A percentile compares a stretch with the other conserved stretches of the same genome.
These are phyloP conservation scores for Neodiprion lecontei DNA, from an alignment of 1,140 invertebrate genomes.

Conservation along the genomic window DNA sequence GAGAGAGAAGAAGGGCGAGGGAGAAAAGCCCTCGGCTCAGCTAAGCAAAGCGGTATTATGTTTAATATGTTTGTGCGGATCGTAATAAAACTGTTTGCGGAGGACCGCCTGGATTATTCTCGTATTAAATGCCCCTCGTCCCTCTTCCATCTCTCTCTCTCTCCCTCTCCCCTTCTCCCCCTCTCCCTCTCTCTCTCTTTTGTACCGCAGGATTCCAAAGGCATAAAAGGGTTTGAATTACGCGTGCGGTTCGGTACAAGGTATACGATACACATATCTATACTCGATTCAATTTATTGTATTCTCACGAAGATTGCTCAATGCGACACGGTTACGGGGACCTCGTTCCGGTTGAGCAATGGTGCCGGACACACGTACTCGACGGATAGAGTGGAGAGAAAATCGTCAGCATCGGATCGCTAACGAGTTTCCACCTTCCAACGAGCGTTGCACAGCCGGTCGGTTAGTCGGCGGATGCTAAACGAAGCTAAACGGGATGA, in stretches of 20 bases:
- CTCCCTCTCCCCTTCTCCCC: not conserved
- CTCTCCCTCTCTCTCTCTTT: no score
- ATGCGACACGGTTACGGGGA: no score
- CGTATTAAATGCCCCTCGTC: constrained; percentile 12
- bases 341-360: no score
- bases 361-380: no score
- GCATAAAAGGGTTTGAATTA: no score
- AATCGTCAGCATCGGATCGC: no score
- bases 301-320: no score
- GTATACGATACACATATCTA: no score
- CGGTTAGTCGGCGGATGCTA: constrained; percentile 35
- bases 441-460: not conserved
- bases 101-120: not conserved
- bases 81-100: not conserved
- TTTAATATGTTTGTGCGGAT: constrained; percentile 6
- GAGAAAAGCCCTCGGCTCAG: not conserved
- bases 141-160: constrained; percentile 24
- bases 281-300: no score
- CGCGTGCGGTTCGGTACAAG: no score
- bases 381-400: no score
- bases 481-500: constrained; percentile 56
- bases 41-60: not conserved
- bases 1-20: not conserved
- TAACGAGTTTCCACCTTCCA: not conserved
- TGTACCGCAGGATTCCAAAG: no score